phyloP scores from a whole-genome alignment of 2,113 vertebrate genomes.

The Oryzias celebensis region DNA sequence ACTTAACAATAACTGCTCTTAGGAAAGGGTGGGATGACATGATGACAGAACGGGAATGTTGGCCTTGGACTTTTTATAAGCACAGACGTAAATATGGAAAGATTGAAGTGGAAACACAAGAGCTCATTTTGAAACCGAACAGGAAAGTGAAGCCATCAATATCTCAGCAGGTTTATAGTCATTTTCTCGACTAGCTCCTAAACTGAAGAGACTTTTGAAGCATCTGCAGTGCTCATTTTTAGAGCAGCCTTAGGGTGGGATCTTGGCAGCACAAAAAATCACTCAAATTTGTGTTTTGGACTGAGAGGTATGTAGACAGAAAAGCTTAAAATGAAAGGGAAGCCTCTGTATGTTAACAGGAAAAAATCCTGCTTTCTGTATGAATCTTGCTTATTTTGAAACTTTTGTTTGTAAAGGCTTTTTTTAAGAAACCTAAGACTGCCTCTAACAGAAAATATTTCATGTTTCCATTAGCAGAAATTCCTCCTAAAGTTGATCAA shows the following conservation, averaged over 20 bases:
- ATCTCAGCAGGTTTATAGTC: constrained; percentile 39
- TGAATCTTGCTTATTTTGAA: constrained; percentile 66
- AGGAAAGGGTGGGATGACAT: constrained; percentile 68
- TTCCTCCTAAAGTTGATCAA: too few species aligned
- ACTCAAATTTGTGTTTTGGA: constrained; percentile 26
- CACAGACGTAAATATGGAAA: constrained; percentile 62
- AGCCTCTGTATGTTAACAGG: constrained; percentile 69
- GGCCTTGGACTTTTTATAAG: constrained; percentile 63
- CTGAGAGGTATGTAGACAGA: constrained; percentile 16
- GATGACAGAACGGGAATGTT: constrained; percentile 55
- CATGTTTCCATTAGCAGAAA: too few species aligned
- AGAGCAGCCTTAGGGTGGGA: constrained; percentile 43
- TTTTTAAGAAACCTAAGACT: too few species aligned
- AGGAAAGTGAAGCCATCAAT: constrained; percentile 45
- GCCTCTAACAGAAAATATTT: too few species aligned
- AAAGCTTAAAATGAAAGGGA: constrained; percentile 57
- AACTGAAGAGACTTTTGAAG: constrained; percentile 42
- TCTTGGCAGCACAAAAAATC: constrained; percentile 52
- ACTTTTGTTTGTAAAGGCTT: constrained; percentile 28
- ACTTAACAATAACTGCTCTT: constrained; percentile 63
- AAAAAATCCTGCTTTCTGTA: constrained; percentile 65
- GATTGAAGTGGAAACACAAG: constrained; percentile 57
- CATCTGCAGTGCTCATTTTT: constrained; percentile 38
- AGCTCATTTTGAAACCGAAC: constrained; percentile 34
- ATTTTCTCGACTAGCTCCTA: constrained; percentile 11